Evolutionary conservation across 2,113 vertebrate species (phyloP).

Genomic region (Colius striatus): DNA sequence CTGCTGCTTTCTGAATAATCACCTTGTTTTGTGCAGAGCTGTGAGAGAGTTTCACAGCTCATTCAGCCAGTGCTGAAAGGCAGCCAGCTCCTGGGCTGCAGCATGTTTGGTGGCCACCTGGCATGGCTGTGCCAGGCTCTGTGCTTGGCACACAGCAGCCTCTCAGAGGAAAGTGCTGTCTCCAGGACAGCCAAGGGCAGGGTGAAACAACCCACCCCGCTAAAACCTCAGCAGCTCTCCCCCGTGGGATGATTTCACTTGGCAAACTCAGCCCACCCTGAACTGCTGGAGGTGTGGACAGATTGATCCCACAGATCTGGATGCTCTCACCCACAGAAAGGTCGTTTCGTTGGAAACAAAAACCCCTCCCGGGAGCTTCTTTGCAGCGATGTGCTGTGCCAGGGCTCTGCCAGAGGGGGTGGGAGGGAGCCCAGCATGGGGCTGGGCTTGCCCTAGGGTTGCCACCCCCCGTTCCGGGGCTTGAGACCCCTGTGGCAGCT

Average conservation of each 20-base stretch:
- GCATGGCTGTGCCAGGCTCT: constrained; percentile 24
- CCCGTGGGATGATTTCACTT: background rate
- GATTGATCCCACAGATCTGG: constrained; percentile 1
- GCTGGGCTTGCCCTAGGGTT: background rate
- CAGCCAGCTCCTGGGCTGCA: constrained; percentile 37
- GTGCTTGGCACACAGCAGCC: background rate
- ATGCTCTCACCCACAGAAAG: background rate
- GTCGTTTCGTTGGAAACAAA: background rate
- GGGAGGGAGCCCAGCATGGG: background rate
- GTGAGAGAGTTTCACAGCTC: constrained; percentile 43
- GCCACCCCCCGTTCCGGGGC: background rate
- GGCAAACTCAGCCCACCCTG: constrained; percentile 30
- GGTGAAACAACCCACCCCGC: background rate
- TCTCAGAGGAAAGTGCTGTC: background rate
- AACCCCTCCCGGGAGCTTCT: background rate
- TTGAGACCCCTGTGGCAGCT: background rate
- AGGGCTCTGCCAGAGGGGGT: background rate
- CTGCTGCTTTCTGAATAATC: constrained; percentile 54
- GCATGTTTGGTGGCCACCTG: constrained; percentile 43
- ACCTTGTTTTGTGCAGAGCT: constrained; percentile 48
- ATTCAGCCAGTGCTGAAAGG: constrained; percentile 43
- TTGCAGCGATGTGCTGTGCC: accelerated
- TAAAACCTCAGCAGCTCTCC: background rate
- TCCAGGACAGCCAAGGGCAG: constrained; percentile 40
- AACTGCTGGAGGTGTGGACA: background rate